Conservation (phyloP, 2,797 vertebrate species). For the Microctenopoma steveboyesi region DNA sequence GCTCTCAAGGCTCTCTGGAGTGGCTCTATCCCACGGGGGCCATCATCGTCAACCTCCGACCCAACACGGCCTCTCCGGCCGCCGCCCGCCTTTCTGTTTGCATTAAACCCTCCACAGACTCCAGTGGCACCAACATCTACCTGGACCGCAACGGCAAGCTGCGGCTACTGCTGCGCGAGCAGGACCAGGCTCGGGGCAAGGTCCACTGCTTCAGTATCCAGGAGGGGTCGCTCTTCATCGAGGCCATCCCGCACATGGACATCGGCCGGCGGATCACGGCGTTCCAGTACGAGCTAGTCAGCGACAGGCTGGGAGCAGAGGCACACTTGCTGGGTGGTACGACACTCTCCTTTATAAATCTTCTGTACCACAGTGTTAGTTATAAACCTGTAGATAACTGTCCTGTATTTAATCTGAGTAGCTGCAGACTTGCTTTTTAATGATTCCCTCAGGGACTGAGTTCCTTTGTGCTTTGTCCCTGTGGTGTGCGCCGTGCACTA, state of each 20-base stretch:
- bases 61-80: slow-evolving; percentile 88
- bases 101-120: slow-evolving; percentile 91
- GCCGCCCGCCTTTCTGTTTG: slow-evolving; percentile 90
- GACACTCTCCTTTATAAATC: slow-evolving; percentile 40
- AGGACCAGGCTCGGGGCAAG: slow-evolving; percentile 81
- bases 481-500: slow-evolving; percentile 35
- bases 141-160: slow-evolving; percentile 94
- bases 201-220: slow-evolving; percentile 92
- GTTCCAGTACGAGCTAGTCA: slow-evolving; percentile 95
- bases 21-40: slow-evolving; percentile 98
- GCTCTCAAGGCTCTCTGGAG: slow-evolving; percentile 91
- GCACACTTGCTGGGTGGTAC: slow-evolving; percentile 86
- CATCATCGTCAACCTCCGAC: slow-evolving; percentile 94
- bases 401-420: not conserved
- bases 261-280: slow-evolving; percentile 93
- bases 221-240: slow-evolving; percentile 93
- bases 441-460: slow-evolving; percentile 26
- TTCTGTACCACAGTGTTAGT: not conserved
- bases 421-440: slow-evolving; percentile 19
- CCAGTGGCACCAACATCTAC: slow-evolving; percentile 95
- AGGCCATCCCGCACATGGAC: slow-evolving; percentile 92
- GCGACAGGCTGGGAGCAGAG: slow-evolving; percentile 79
- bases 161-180: slow-evolving; percentile 89
- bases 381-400: not conserved
- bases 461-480: slow-evolving; percentile 55